Percentiles rank a stretch among this genome's conserved stretches.
These are phyloP conservation scores for Myoxocephalus aenaeus DNA, from an alignment of 2,797 vertebrate species.

Conservation along the genomic window DNA sequence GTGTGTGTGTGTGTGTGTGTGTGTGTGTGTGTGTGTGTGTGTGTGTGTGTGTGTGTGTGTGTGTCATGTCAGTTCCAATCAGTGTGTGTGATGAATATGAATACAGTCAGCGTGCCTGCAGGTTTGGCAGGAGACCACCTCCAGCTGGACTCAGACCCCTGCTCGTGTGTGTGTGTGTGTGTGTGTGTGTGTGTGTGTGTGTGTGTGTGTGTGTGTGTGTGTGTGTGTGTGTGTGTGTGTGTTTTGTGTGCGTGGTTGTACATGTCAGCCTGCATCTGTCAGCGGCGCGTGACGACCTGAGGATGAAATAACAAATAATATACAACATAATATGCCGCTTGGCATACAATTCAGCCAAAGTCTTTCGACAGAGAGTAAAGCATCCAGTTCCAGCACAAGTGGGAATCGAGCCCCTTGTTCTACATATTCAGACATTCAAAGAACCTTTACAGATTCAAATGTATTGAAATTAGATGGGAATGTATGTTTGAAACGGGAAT, in stretches of 20 bases:
- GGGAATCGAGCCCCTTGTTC: neutral
- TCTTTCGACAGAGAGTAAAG: conserved; percentile 9
- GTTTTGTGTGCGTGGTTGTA: conserved; percentile 47
- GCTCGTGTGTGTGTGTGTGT: conserved; percentile 55
- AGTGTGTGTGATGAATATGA: conserved; percentile 73
- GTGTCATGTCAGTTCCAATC: conserved; percentile 69
- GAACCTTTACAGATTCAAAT: neutral
- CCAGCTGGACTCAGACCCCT: conserved; percentile 77
- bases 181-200: conserved; percentile 49
- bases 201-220: conserved; percentile 63
- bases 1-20: conserved; percentile 39
- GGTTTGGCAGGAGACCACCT: conserved; percentile 76
- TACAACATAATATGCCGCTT: conserved; percentile 23
- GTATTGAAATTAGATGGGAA: neutral
- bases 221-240: conserved; percentile 63
- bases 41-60: too few species aligned
- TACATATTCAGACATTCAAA: neutral
- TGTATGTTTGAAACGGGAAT: conserved; percentile 1
- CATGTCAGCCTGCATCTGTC: conserved; percentile 69
- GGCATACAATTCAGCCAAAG: conserved; percentile 16
- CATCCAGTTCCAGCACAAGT: neutral
- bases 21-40: too few species aligned
- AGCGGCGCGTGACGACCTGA: conserved; percentile 57
- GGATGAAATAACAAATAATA: conserved; percentile 47
- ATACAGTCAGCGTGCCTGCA: conserved; percentile 73